These are phyloP conservation scores for Morus bassanus DNA, from an alignment of 2,797 vertebrate species.

Conservation along the genomic window DNA sequence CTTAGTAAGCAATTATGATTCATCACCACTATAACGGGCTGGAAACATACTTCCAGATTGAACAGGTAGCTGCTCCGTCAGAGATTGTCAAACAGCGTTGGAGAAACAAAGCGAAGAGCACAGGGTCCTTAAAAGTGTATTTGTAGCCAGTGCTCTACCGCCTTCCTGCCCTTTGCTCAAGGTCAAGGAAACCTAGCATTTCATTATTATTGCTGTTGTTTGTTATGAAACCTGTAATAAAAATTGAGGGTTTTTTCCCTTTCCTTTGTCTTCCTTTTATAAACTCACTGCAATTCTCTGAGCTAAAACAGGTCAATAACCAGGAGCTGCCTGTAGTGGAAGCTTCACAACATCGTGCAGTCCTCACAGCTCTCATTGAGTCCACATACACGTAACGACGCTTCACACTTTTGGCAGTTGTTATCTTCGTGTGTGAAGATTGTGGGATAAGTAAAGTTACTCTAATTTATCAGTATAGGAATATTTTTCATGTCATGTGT, in stretches of 20 bases:
- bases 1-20: not conserved
- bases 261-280: not conserved
- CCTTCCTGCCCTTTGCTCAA: not conserved
- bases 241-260: not conserved
- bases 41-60: not conserved
- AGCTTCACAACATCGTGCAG: not conserved
- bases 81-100: not conserved
- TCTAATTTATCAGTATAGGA: not conserved
- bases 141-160: not conserved
- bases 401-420: not conserved
- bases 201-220: not conserved
- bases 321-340: not conserved
- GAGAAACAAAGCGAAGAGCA: not conserved
- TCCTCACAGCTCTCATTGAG: not conserved
- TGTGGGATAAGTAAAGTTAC: not conserved
- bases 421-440: not conserved
- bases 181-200: not conserved
- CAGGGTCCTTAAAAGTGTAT: not conserved
- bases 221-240: conserved; percentile 6
- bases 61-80: not conserved
- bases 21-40: not conserved
- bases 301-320: not conserved
- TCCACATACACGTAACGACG: not conserved
- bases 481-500: not conserved
- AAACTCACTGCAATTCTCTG: not conserved